A percentile compares a stretch with the other conserved stretches of the same genome.
Evolutionary conservation across 2,888 invertebrate species (phyloP).

Genomic region (Dicyrtomina minuta): DNA sequence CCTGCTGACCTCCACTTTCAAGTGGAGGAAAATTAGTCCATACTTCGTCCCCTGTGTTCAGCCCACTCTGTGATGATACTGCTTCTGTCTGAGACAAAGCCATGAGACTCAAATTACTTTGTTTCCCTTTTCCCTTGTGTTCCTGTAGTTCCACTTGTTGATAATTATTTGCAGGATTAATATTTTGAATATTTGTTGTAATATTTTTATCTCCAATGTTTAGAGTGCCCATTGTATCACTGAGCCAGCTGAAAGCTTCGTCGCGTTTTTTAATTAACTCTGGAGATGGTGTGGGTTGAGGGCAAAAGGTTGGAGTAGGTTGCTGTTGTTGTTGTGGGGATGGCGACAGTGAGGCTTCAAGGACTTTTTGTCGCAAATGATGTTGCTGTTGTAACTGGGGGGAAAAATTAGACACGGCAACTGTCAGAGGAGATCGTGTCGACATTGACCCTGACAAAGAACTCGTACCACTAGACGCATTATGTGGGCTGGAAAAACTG

Average conservation of each 20-base stretch:
- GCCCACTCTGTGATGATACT: constrained; percentile 10
- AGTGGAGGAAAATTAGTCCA: constrained; percentile 39
- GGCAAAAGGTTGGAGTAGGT: constrained; percentile 1
- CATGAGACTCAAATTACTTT: constrained; percentile 4
- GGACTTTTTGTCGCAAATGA: constrained; percentile 18
- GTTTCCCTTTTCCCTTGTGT: not conserved
- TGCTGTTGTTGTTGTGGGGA: not conserved
- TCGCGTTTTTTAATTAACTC: constrained; percentile 54
- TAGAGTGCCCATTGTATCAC: constrained; percentile 55
- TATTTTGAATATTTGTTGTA: not conserved
- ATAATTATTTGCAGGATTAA: not conserved
- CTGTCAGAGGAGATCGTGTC: not conserved
- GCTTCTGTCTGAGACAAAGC: no score
- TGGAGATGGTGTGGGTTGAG: constrained; percentile 37
- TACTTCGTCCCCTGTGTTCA: constrained; percentile 52
- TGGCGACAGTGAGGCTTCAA: constrained; percentile 19
- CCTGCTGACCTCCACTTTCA: not conserved
- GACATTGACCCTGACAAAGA: no score
- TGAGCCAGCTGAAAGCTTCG: constrained; percentile 59
- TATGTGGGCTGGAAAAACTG: no score
- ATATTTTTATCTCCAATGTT: constrained; percentile 41
- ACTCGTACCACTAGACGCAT: no score
- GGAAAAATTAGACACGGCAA: constrained; percentile 4
- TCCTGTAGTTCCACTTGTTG: not conserved
- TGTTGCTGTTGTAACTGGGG: not conserved